These are phyloP conservation scores for Alcedo atthis DNA, from an alignment of 2,797 vertebrate genomes.

Conservation along the genomic window DNA sequence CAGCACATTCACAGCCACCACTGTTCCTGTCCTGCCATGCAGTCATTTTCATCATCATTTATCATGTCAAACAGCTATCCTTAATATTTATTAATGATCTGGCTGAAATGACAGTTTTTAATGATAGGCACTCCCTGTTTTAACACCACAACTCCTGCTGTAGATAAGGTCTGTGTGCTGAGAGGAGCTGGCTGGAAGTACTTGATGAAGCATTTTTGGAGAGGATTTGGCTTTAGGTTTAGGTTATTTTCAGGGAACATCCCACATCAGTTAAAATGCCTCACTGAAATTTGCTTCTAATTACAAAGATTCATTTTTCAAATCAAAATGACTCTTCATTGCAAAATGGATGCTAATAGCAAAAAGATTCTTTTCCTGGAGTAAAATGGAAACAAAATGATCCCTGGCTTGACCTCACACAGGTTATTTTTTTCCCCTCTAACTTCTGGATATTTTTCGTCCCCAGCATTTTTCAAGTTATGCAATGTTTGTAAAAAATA, in stretches of 20 bases:
- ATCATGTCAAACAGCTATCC: neutral
- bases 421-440: neutral
- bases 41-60: neutral
- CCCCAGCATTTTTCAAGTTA: neutral
- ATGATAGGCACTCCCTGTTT: neutral
- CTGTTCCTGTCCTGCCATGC: neutral
- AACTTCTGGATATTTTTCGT: neutral
- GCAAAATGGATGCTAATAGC: neutral
- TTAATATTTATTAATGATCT: constrained; percentile 33
- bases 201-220: neutral
- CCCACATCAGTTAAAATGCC: neutral
- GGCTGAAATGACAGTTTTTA: neutral
- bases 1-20: neutral
- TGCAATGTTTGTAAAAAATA: neutral
- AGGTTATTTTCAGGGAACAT: neutral
- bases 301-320: constrained; percentile 12
- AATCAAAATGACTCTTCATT: neutral
- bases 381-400: neutral
- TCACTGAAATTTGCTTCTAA: constrained; percentile 8
- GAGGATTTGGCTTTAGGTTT: neutral
- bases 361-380: neutral
- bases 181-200: constrained; percentile 17
- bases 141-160: constrained; percentile 17
- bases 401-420: neutral
- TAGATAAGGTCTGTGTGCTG: neutral